These are phyloP conservation scores for Anhinga rufa DNA, from an alignment of 2,113 vertebrate genomes.

Conservation along the genomic window DNA sequence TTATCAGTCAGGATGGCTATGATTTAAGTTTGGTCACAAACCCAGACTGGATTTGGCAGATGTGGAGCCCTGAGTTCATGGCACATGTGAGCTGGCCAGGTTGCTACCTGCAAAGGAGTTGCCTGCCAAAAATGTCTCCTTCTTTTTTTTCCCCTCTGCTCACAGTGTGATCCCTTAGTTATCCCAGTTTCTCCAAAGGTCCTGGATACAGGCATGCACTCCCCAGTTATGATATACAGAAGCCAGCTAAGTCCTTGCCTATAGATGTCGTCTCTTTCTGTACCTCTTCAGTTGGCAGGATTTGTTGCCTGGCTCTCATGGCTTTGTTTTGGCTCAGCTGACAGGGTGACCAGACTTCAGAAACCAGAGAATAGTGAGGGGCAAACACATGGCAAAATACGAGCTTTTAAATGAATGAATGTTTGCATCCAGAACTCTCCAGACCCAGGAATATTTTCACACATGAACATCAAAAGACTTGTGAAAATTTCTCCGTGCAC, in stretches of 20 bases:
- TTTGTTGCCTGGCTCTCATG: neutral
- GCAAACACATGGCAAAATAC: neutral
- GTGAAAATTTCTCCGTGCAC: neutral
- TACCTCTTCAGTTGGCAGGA: neutral
- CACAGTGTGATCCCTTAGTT: neutral
- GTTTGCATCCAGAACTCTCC: neutral
- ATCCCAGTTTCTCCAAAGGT: neutral
- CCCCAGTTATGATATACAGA: neutral
- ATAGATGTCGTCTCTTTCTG: neutral
- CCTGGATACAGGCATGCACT: neutral
- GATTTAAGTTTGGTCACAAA: constrained; percentile 22
- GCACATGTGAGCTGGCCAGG: neutral
- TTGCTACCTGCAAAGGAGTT: neutral
- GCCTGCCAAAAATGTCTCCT: neutral
- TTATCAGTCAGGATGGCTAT: neutral
- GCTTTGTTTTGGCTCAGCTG: neutral
- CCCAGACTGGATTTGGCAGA: neutral
- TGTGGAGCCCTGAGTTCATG: neutral
- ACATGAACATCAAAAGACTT: neutral
- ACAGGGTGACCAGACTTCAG: neutral
- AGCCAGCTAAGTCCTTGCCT: neutral
- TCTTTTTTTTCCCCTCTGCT: neutral
- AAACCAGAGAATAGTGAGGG: neutral
- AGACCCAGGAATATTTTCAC: neutral
- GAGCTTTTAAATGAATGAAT: neutral